phyloP scores from a whole-genome alignment of 35 echinoderm and acorn worm genomes.

The Stichopus chloronotus region DNA sequence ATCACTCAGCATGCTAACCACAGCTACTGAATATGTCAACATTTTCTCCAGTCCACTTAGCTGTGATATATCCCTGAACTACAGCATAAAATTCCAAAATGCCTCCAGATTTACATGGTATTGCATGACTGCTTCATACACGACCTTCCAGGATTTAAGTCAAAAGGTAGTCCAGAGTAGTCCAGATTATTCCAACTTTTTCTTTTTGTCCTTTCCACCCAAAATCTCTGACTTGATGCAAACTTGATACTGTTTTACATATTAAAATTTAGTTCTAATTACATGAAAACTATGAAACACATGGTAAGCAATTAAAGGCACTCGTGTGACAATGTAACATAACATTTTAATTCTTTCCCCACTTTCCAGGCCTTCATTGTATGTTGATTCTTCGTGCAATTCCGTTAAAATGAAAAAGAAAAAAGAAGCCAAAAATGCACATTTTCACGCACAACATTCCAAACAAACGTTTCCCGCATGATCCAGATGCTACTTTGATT shows the following conservation, averaged over 20 bases:
- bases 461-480: too few relatives aligned
- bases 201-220: not conserved
- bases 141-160: not conserved
- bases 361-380: not conserved
- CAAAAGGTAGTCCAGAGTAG: not conserved
- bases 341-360: not conserved
- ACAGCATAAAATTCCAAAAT: not conserved
- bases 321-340: not conserved
- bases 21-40: too few relatives aligned
- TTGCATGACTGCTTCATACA: not conserved
- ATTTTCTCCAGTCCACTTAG: too few relatives aligned
- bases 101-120: not conserved
- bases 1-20: too few relatives aligned
- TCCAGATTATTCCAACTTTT: not conserved
- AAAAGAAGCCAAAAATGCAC: too few relatives aligned
- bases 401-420: too few relatives aligned
- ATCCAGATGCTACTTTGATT: too few relatives aligned
- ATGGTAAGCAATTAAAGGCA: not conserved
- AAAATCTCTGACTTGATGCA: not conserved
- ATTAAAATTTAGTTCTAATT: not conserved
- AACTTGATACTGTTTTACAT: constrained; percentile 1
- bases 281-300: constrained; percentile 1
- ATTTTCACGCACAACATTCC: too few relatives aligned
- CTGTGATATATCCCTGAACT: too few relatives aligned
- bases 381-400: too few relatives aligned